Conservation (phyloP, 1,140 invertebrate genomes). For the Cephus cinctus region DNA sequence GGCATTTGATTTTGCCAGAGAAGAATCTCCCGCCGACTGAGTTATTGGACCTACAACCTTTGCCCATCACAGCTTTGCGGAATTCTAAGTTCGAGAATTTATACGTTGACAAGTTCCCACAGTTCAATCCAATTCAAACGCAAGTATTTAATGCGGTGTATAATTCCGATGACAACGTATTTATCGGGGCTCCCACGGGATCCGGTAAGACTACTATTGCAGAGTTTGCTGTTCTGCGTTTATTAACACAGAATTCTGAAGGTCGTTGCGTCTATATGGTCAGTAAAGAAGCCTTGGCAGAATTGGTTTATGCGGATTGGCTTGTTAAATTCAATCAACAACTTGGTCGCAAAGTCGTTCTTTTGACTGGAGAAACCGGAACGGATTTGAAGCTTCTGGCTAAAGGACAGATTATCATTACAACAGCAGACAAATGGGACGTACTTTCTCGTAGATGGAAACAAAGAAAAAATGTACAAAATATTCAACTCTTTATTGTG, state of each 20-base stretch:
- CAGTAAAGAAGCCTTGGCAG: constrained; percentile 87
- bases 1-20: constrained; percentile 96
- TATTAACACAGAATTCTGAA: constrained; percentile 74
- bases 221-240: constrained; percentile 92
- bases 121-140: constrained; percentile 99
- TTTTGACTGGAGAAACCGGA: constrained; percentile 96
- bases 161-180: constrained; percentile 98
- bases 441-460: constrained; percentile 98
- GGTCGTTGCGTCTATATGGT: constrained; percentile 91
- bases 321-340: constrained; percentile 79
- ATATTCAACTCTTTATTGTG: constrained; percentile 94
- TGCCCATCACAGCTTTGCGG: constrained; percentile 83
- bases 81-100: constrained; percentile 85
- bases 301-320: constrained; percentile 91
- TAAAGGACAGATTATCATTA: constrained; percentile 93
- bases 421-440: constrained; percentile 99
- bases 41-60: constrained; percentile 94
- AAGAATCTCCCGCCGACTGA: constrained; percentile 98
- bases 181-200: constrained; percentile 96
- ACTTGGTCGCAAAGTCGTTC: constrained; percentile 85
- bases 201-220: constrained; percentile 97
- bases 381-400: constrained; percentile 93
- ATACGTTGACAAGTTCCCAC: constrained; percentile 83
- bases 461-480: constrained; percentile 97
- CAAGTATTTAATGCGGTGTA: constrained; percentile 99